Conservation (phyloP, 1,140 invertebrate species). For the Triops cancriformis region DNA sequence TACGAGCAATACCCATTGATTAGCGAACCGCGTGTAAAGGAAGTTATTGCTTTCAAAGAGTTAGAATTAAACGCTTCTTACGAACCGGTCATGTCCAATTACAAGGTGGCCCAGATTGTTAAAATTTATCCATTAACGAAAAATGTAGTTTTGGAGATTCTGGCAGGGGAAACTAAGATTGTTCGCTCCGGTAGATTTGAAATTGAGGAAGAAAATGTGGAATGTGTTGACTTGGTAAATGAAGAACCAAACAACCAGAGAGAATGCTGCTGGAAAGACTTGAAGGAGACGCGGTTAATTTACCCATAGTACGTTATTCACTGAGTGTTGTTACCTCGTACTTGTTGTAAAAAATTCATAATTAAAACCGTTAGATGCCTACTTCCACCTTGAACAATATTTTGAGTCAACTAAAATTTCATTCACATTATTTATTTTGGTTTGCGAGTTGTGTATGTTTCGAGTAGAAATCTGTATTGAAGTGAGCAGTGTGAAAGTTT, state of each 20-base stretch:
- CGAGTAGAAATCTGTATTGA: no score
- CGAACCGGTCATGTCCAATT: not conserved
- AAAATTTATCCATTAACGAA: not conserved
- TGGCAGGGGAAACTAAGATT: not conserved
- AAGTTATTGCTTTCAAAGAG: not conserved
- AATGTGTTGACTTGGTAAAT: not conserved
- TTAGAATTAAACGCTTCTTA: not conserved
- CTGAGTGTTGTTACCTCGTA: not conserved
- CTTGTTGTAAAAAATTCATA: no score
- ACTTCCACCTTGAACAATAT: no score
- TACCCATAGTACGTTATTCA: constrained; percentile 6
- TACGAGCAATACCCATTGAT: not conserved
- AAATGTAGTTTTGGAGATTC: not conserved
- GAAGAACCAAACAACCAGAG: not conserved
- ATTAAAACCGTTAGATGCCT: no score
- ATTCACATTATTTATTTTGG: no score
- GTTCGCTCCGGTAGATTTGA: constrained; percentile 6
- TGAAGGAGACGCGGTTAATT: constrained; percentile 21
- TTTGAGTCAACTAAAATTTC: no score
- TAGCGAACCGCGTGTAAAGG: constrained; percentile 14
- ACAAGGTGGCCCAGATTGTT: not conserved
- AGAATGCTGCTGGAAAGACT: not conserved
- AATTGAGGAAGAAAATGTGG: not conserved
- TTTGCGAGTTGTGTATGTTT: no score
- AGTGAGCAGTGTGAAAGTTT: no score